Evolutionary conservation across 2,797 vertebrate species (phyloP), one percentile per base, ranked within the genome.

Genomic region (Cheirogaleus major): DNA sequence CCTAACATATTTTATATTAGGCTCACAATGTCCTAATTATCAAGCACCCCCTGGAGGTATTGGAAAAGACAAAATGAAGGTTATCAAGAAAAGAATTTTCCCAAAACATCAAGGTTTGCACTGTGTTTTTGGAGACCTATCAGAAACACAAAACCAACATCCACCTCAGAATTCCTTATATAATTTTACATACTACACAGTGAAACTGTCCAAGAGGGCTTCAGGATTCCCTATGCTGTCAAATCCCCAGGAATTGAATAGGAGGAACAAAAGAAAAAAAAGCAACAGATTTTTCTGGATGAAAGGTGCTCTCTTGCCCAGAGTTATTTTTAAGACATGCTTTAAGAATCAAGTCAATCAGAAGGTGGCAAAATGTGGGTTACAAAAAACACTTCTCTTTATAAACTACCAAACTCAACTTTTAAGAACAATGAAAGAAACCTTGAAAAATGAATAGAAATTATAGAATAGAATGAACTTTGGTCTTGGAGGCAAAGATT

Each of bases 361-460:
- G 67, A 95, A 83, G 25, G 55, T 45, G 27, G 30, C 35, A 38
- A 86, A 32, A 38, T 17, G 14, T 38, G 22, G 23, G 12, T 79
- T 89, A 76, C 2, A 38, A 14, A 69, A 72, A 88, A 23, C 52
- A 43, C 30, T 76, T 70, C 45, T 83, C 59, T 50, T 84, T 9
- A 87, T 52, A 94, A 76, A 89, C 20, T 57, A 15, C 13, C 35
- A 80, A 79, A 83, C 41, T 20, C 22, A 78, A 52, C 38, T 80
- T 92, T 48, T 57, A 94, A 89, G n/a, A 91, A 93, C n/a, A 38
- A 76, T 57, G 43, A 88, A 86, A 84, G 48, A 93, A 82, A 82
- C n/a, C 20, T 22, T 70, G 20, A 91, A 93, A 84, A 94, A 63
- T 61, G 52, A 88, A 84, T 32, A 52, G 30, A 30, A 32, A 32